phyloP scores from a whole-genome alignment of 2,113 vertebrate genomes.

The Gasterosteus aculeatus region DNA sequence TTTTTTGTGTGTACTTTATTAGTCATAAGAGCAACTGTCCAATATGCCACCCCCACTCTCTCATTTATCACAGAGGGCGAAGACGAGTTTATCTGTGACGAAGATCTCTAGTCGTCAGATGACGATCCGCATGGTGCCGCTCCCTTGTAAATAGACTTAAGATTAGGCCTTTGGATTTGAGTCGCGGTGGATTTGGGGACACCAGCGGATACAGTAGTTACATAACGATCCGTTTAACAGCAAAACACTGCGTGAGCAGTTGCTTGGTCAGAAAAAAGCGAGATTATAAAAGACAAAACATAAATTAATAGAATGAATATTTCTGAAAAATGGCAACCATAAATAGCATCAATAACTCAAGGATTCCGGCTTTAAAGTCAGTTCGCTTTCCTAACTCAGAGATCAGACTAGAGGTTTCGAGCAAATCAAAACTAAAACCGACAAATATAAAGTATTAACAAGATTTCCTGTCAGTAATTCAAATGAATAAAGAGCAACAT shows the following conservation, averaged over 20 bases:
- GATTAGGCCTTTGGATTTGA: not conserved
- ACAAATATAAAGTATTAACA: slow-evolving; percentile 1
- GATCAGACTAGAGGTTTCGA: slow-evolving; percentile 4
- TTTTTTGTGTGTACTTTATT: slow-evolving; percentile 21
- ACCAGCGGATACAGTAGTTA: not conserved
- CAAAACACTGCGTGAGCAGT: not conserved
- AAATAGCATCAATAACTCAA: not conserved
- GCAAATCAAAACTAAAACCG: slow-evolving; percentile 7
- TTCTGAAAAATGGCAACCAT: not conserved
- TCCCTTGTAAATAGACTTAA: too few relatives aligned
- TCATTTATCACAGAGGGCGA: slow-evolving; percentile 17
- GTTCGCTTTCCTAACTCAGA: not conserved
- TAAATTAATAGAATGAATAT: not conserved
- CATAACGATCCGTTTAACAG: not conserved
- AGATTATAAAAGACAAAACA: not conserved
- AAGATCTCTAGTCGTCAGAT: not conserved
- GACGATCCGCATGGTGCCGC: not conserved
- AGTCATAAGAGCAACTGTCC: slow-evolving; percentile 23
- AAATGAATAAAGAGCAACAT: not conserved
- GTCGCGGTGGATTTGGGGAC: not conserved
- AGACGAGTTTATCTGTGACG: not conserved
- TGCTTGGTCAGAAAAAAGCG: not conserved
- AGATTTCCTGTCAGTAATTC: slow-evolving; percentile 5
- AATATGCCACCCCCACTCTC: slow-evolving; percentile 13
- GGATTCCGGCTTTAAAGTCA: not conserved